Conservation (phyloP, 1,140 invertebrate genomes). For the Brachionus koreanus region DNA sequence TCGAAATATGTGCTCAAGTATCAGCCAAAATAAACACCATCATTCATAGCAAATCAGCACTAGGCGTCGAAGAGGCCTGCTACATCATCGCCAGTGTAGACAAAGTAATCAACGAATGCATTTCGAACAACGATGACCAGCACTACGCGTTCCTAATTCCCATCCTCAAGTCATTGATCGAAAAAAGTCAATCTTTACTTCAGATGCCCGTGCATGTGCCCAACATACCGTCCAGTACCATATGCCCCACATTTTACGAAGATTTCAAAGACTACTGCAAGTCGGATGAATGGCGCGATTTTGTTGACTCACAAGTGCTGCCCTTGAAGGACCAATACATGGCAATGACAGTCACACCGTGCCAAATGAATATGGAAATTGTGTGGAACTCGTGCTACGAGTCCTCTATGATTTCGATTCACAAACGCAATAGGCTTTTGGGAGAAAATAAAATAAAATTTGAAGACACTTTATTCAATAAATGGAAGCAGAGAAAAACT, state of each 20-base stretch:
- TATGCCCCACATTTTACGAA: conserved; percentile 65
- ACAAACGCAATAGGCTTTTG: conserved; percentile 62
- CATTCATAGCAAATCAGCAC: conserved; percentile 62
- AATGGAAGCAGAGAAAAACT: conserved; percentile 19
- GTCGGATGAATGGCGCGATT: conserved; percentile 63
- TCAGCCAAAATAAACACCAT: conserved; percentile 65
- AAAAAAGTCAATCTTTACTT: conserved; percentile 61
- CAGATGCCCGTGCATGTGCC: conserved; percentile 62
- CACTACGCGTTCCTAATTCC: conserved; percentile 66
- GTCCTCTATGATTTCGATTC: conserved; percentile 62
- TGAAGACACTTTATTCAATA: conserved; percentile 54
- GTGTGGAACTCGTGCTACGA: conserved; percentile 65
- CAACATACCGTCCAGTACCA: conserved; percentile 60
- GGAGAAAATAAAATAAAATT: conserved; percentile 64
- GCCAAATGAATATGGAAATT: conserved; percentile 58
- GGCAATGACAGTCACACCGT: conserved; percentile 44
- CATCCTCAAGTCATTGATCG: conserved; percentile 65
- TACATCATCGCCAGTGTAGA: conserved; percentile 60
- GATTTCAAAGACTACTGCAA: conserved; percentile 63
- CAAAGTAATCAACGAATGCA: conserved; percentile 48
- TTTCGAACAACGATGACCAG: conserved; percentile 56
- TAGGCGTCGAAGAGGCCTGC: conserved; percentile 62
- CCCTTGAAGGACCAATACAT: conserved; percentile 46
- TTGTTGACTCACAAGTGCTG: conserved; percentile 60
- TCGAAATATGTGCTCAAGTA: conserved; percentile 64